A percentile compares a stretch with the other conserved stretches of the same genome.
Evolutionary conservation across 2,797 vertebrate species (phyloP).

Genomic region (Eulemur coronatus): DNA sequence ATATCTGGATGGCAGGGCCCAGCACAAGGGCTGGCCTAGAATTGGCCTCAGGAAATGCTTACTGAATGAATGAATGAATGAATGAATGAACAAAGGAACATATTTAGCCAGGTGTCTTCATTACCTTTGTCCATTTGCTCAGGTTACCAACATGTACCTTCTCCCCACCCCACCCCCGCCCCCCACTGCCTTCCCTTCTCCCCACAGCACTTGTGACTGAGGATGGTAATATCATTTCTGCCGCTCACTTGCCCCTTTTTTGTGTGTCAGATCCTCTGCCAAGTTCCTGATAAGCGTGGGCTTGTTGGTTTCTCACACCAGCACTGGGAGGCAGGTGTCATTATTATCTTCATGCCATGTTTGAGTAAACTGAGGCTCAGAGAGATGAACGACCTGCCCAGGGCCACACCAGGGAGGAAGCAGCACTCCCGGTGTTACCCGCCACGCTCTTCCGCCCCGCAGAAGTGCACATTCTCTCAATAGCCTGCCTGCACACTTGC

Average conservation of each 20-base stretch:
- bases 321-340: neutral
- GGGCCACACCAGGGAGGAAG: neutral
- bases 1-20: neutral
- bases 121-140: neutral
- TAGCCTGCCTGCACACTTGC: neutral
- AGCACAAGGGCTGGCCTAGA: neutral
- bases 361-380: neutral
- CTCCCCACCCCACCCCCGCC: neutral
- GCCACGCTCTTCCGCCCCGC: neutral
- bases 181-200: fast-evolving
- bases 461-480: neutral
- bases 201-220: neutral
- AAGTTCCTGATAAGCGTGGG: neutral
- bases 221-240: neutral
- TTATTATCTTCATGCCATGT: neutral
- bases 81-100: neutral
- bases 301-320: neutral
- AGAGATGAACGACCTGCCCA: slow-evolving; percentile 5
- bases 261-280: neutral
- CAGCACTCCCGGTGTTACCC: fast-evolving
- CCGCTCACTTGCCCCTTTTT: neutral
- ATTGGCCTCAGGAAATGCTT: neutral
- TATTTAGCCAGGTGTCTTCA: neutral
- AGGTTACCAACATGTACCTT: neutral
- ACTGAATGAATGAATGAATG: neutral